Conservation (phyloP, 2,888 invertebrate genomes). For the Hypercompe scribonia region DNA sequence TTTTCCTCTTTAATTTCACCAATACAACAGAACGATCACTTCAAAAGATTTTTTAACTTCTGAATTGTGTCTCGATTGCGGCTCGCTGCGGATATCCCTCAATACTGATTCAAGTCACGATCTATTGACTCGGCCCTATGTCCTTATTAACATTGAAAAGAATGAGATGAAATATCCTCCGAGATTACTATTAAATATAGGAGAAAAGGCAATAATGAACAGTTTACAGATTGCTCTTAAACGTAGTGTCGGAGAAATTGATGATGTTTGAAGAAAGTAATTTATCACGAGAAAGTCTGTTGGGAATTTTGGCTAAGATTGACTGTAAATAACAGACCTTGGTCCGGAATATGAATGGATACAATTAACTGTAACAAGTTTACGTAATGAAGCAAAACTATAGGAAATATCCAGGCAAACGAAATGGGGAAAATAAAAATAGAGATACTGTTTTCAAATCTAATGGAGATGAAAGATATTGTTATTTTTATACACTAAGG, state of each 20-base stretch:
- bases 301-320: constrained; percentile 2
- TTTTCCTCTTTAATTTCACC: background rate
- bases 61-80: background rate
- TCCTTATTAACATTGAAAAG: constrained; percentile 37
- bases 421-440: background rate
- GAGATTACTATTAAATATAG: constrained; percentile 13
- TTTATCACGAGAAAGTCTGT: background rate
- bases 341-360: background rate
- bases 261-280: background rate
- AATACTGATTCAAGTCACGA: constrained; percentile 44
- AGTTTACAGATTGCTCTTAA: background rate
- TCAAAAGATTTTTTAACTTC: constrained; percentile 6
- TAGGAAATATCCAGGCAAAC: background rate
- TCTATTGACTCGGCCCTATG: constrained; percentile 33
- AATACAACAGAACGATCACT: background rate
- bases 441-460: background rate
- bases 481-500: background rate
- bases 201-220: constrained; percentile 18
- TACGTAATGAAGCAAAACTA: background rate
- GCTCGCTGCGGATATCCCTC: constrained; percentile 25
- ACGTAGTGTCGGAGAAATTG: background rate
- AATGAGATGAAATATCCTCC: constrained; percentile 30
- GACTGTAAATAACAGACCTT: background rate
- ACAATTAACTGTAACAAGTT: background rate
- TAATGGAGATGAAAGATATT: background rate